Conservation (phyloP, 2,797 vertebrate species). For the Heteromormyrus szaboi region DNA sequence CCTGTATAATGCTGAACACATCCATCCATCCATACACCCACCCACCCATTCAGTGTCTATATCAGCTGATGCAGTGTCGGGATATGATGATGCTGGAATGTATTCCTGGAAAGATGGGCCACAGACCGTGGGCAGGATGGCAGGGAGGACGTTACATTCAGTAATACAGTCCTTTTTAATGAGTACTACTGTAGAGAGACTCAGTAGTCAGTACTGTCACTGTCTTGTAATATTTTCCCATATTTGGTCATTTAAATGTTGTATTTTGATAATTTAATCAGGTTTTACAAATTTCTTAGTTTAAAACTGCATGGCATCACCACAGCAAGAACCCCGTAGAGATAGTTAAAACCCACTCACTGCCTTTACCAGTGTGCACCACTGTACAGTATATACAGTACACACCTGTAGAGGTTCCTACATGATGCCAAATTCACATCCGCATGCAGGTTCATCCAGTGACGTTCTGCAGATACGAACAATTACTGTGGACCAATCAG, state of each 20-base stretch:
- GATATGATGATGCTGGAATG: background rate
- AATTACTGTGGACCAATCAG: background rate
- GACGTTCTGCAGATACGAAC: background rate
- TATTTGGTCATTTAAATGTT: background rate
- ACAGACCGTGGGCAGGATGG: background rate
- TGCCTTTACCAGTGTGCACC: background rate
- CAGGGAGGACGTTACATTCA: background rate
- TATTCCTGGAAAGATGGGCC: background rate
- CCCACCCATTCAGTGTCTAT: background rate
- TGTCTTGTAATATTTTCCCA: background rate
- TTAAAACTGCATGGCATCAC: background rate
- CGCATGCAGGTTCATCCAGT: background rate
- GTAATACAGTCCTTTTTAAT: background rate
- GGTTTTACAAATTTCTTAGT: background rate
- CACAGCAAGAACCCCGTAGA: background rate
- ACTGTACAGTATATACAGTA: background rate
- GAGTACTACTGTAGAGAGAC: background rate
- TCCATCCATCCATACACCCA: background rate
- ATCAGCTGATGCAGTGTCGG: background rate
- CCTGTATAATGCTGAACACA: background rate
- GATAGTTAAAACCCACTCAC: background rate
- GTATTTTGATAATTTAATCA: background rate
- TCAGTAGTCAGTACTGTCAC: background rate
- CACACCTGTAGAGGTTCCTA: background rate
- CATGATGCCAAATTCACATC: background rate